Percentiles rank a stretch among this genome's conserved stretches.
Evolutionary conservation across 2,888 invertebrate genomes (phyloP).

Genomic region (Margaritifera margaritifera): DNA sequence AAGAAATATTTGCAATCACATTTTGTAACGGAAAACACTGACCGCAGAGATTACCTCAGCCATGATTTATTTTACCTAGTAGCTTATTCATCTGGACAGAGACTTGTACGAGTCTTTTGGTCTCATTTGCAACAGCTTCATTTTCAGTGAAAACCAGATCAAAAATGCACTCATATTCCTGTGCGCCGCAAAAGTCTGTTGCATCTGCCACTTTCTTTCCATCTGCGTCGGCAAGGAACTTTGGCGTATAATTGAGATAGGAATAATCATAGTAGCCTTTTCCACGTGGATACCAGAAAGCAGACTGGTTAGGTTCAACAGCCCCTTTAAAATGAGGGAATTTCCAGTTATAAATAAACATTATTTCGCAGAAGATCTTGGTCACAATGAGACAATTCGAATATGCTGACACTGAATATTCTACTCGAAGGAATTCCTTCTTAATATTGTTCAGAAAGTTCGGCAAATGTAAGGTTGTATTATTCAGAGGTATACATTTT

Average conservation of each 20-base stretch:
- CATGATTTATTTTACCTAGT: neutral
- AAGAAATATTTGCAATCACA: too few species aligned
- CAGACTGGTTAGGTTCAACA: neutral
- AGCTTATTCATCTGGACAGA: conserved; percentile 2
- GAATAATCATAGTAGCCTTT: conserved; percentile 1
- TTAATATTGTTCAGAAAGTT: too few species aligned
- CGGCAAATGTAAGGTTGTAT: too few species aligned
- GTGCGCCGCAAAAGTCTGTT: neutral
- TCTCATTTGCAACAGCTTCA: neutral
- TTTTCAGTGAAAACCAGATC: conserved; percentile 4
- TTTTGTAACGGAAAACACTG: too few species aligned
- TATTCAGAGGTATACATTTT: too few species aligned
- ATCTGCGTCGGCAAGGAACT: conserved; percentile 3
- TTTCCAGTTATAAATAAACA: too few species aligned
- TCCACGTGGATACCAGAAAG: conserved; percentile 1
- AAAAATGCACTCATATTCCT: conserved; percentile 7
- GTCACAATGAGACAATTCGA: too few species aligned
- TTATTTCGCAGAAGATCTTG: too few species aligned
- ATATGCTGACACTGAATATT: too few species aligned
- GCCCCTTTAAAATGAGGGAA: conserved; percentile 1
- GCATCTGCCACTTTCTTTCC: neutral
- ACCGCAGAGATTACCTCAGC: too few species aligned
- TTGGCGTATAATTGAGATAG: conserved; percentile 2
- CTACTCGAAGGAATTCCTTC: too few species aligned
- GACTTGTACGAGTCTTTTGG: neutral